Conservation (phyloP, 1,140 invertebrate species). For the Drosophila seguyi region DNA sequence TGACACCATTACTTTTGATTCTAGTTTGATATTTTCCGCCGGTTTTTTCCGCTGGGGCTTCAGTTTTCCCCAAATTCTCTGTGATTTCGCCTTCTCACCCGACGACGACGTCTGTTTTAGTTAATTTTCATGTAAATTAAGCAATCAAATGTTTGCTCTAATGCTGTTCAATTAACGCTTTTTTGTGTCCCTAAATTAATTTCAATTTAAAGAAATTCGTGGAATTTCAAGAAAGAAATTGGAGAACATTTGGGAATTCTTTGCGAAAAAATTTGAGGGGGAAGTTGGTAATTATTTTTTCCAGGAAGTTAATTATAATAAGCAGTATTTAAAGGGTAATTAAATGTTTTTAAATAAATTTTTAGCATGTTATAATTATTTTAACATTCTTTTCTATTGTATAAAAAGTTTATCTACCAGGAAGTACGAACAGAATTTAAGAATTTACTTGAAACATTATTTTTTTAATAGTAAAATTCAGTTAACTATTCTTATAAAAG, state of each 20-base stretch:
- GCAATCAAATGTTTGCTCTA: slow-evolving; percentile 72
- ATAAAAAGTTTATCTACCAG: too few relatives aligned
- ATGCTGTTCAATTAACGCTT: slow-evolving; percentile 78
- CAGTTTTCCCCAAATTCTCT: slow-evolving; percentile 32
- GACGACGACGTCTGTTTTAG: slow-evolving; percentile 40
- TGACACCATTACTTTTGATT: slow-evolving; percentile 32
- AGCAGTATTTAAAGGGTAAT: neutral
- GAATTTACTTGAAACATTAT: too few relatives aligned
- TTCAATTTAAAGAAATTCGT: slow-evolving; percentile 46
- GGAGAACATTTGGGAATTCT: neutral
- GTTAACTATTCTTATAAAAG: too few relatives aligned
- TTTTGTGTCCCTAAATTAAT: slow-evolving; percentile 54
- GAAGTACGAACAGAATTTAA: too few relatives aligned
- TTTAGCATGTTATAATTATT: too few relatives aligned
- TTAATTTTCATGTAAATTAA: slow-evolving; percentile 83
- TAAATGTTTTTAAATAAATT: too few relatives aligned
- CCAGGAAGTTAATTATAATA: neutral
- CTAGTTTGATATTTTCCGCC: slow-evolving; percentile 9
- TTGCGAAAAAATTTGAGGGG: neutral
- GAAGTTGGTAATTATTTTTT: neutral
- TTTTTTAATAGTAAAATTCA: too few relatives aligned
- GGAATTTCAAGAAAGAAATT: neutral
- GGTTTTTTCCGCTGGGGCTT: slow-evolving; percentile 15
- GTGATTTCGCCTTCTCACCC: slow-evolving; percentile 51
- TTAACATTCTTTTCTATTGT: too few relatives aligned